Evolutionary conservation across 2,888 invertebrate genomes (phyloP).

Genomic region (Ashinkailepas kermadecensis): DNA sequence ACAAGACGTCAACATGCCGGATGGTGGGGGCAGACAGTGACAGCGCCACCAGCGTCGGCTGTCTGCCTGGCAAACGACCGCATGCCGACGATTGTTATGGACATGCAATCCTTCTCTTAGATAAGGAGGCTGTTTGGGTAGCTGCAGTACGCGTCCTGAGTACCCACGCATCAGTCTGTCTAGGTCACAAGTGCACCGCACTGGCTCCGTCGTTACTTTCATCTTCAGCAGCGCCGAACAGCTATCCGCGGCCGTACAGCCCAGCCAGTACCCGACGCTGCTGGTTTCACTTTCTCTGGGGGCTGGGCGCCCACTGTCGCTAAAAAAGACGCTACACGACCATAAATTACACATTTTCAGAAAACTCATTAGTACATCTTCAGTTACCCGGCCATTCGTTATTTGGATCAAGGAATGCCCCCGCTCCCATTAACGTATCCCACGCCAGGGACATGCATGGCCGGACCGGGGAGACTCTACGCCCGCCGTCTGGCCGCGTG

Average conservation of each 20-base stretch:
- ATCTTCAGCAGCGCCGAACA: neutral
- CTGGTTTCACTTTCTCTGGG: neutral
- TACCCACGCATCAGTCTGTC: no score
- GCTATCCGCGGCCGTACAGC: neutral
- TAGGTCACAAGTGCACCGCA: no score
- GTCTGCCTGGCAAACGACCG: neutral
- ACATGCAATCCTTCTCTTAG: no score
- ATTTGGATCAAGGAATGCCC: neutral
- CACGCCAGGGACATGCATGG: neutral
- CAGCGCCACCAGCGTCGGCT: neutral
- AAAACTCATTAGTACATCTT: conserved; percentile 3
- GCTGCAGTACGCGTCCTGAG: no score
- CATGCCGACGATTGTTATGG: no score
- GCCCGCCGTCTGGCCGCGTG: neutral
- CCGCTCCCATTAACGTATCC: neutral
- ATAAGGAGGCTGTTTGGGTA: no score
- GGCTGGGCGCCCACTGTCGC: neutral
- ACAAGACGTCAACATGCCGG: neutral
- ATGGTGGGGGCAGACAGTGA: neutral
- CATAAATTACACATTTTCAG: neutral
- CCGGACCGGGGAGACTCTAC: conserved; percentile 8
- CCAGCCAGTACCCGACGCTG: neutral
- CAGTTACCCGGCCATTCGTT: conserved; percentile 4
- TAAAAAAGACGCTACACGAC: neutral
- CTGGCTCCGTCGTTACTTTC: neutral